Percentiles rank a stretch among this genome's conserved stretches.
Evolutionary conservation across 2,888 invertebrate genomes (phyloP).

Genomic region (Zonitis immaculata): DNA sequence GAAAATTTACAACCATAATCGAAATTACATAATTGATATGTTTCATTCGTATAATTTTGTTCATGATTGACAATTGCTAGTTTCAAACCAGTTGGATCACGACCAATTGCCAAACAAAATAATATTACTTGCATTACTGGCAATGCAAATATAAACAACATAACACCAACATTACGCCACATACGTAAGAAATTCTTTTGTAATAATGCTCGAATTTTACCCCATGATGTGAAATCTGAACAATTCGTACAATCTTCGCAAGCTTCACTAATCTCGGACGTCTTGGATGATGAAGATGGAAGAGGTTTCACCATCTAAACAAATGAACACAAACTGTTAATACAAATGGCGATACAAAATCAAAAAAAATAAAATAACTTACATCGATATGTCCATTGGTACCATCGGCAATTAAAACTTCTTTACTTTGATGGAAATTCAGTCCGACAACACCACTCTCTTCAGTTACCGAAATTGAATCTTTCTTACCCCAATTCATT

Average conservation of each 20-base stretch:
- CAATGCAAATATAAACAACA: slow-evolving; percentile 89
- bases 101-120: slow-evolving; percentile 87
- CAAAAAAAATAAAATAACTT: slow-evolving; percentile 38
- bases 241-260: slow-evolving; percentile 53
- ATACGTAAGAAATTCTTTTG: slow-evolving; percentile 86
- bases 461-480: slow-evolving; percentile 78
- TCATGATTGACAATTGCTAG: slow-evolving; percentile 75
- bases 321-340: too few species aligned
- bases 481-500: slow-evolving; percentile 76
- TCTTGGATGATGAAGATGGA: slow-evolving; percentile 4
- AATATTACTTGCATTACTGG: slow-evolving; percentile 91
- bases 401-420: slow-evolving; percentile 72
- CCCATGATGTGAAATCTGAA: slow-evolving; percentile 67
- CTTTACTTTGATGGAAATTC: slow-evolving; percentile 88
- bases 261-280: slow-evolving; percentile 50
- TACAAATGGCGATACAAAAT: too few species aligned
- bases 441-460: slow-evolving; percentile 83
- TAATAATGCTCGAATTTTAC: slow-evolving; percentile 78
- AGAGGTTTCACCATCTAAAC: slow-evolving; percentile 12
- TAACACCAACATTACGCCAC: slow-evolving; percentile 90
- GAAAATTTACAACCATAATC: slow-evolving; percentile 63
- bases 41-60: slow-evolving; percentile 38
- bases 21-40: slow-evolving; percentile 49
- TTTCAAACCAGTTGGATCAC: slow-evolving; percentile 77
- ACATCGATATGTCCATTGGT: slow-evolving; percentile 64